Evolutionary conservation across 2,113 vertebrate species (phyloP).

Genomic region (Podiceps cristatus): DNA sequence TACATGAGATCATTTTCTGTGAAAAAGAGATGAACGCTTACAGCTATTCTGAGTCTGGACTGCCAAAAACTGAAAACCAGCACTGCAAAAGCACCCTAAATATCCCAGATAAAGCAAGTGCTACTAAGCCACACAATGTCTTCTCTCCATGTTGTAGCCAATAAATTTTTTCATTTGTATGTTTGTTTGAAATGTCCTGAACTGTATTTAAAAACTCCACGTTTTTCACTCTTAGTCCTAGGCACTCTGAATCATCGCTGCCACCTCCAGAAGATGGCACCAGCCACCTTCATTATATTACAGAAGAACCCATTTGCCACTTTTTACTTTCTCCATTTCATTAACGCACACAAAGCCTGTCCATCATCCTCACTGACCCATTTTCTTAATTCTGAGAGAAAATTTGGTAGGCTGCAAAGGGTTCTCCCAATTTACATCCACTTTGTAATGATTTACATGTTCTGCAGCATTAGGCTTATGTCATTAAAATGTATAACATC

Average conservation of each 20-base stretch:
- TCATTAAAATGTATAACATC: background rate
- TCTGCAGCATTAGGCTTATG: background rate
- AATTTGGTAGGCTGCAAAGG: background rate
- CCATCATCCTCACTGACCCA: background rate
- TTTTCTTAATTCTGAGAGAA: background rate
- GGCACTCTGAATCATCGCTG: background rate
- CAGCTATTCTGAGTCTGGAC: background rate
- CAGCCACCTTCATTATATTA: background rate
- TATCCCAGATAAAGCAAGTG: background rate
- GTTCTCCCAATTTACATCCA: background rate
- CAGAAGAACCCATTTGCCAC: background rate
- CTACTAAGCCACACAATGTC: background rate
- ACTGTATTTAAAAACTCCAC: accelerated
- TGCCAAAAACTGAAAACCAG: background rate
- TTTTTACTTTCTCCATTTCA: background rate
- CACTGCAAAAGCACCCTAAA: background rate
- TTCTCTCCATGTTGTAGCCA: background rate
- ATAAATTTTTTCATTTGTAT: background rate
- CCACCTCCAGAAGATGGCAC: slow-evolving; percentile 57
- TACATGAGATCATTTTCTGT: background rate
- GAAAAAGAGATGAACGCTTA: accelerated
- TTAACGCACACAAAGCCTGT: background rate
- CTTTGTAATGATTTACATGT: background rate
- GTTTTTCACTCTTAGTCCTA: background rate
- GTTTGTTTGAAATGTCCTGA: background rate